Evolutionary conservation across 2,888 invertebrate species (phyloP), one percentile per base, ranked within the genome.

Genomic region (Megaustenia siamemsis): DNA sequence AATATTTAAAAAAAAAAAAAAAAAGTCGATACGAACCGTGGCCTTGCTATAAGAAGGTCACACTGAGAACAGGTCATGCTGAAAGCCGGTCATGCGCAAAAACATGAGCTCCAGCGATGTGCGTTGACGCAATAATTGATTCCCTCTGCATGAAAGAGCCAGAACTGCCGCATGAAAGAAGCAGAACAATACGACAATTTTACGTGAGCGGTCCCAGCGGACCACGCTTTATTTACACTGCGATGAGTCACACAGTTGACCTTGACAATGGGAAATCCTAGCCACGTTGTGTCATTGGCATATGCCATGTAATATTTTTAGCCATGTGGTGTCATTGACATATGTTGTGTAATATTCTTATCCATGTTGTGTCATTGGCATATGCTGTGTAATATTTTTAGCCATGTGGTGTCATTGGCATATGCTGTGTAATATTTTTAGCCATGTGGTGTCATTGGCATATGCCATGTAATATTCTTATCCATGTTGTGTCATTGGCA

Each of bases 141-240:
- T 43, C 43, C n/a, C 43, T 5, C 28, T 43, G 71, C 71, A 71
- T 45, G 71, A 71, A 21, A 71, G 43, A 71, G 2, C 21, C 24
- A 6, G 24, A 40, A 71, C 43, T n/a, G n/a, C n/a, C 28, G 71
- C 71, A 71, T 45, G 71, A 71, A 21, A 71, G 43, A 71, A 12
- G 24, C 24, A 6, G 24, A 40, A 71, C 43, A 71, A 71, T 43
- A 43, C 0, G 71, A 71, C n/a, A n/a, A n/a, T 71, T 71, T 71
- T n/a, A 71, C 43, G 71, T 71, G 43, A 24, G n/a, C 24, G 28
- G 45, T 12, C 69, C 43, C 45, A 15, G 43, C 8, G 43, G 71
- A 71, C 71, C 43, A 43, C n/a, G 5, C 43, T 71, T 71, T 71
- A 71, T 71, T 71, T 43, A 71, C 43, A 71, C 69, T 21, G n/a